Conservation (phyloP, 2,113 vertebrate genomes). For the Thryonomys swinderianus region DNA sequence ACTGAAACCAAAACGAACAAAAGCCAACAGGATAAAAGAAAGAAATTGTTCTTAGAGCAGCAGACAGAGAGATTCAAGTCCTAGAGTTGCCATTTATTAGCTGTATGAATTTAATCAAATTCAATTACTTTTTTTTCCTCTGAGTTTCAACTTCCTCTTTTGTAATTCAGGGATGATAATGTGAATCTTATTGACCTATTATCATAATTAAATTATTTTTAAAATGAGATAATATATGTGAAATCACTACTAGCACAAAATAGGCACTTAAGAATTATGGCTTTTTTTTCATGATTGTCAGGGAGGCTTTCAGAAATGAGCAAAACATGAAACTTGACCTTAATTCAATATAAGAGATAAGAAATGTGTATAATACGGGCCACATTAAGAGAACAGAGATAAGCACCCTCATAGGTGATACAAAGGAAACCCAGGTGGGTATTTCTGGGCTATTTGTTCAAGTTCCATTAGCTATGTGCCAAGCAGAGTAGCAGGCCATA, state of each 20-base stretch:
- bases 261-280: slow-evolving; percentile 34
- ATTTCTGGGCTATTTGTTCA: slow-evolving; percentile 21
- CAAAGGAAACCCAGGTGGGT: slow-evolving; percentile 9
- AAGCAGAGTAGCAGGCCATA: slow-evolving; percentile 8
- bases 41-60: not conserved
- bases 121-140: slow-evolving; percentile 49
- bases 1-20: not conserved
- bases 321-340: slow-evolving; percentile 26
- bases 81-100: not conserved
- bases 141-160: not conserved
- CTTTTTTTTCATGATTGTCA: not conserved
- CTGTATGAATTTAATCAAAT: slow-evolving; percentile 38
- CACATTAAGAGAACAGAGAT: not conserved
- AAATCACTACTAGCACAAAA: slow-evolving; percentile 44
- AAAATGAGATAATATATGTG: slow-evolving; percentile 29
- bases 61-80: not conserved
- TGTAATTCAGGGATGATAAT: slow-evolving; percentile 44
- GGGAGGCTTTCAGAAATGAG: slow-evolving; percentile 31
- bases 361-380: not conserved
- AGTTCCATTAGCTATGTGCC: slow-evolving; percentile 18
- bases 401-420: not conserved
- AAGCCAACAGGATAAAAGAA: not conserved
- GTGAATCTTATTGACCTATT: slow-evolving; percentile 1
- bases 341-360: slow-evolving; percentile 24
- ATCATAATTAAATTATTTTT: slow-evolving; percentile 46